phyloP scores from a whole-genome alignment of 2,888 invertebrate species.

The Xiphydria camelus region DNA sequence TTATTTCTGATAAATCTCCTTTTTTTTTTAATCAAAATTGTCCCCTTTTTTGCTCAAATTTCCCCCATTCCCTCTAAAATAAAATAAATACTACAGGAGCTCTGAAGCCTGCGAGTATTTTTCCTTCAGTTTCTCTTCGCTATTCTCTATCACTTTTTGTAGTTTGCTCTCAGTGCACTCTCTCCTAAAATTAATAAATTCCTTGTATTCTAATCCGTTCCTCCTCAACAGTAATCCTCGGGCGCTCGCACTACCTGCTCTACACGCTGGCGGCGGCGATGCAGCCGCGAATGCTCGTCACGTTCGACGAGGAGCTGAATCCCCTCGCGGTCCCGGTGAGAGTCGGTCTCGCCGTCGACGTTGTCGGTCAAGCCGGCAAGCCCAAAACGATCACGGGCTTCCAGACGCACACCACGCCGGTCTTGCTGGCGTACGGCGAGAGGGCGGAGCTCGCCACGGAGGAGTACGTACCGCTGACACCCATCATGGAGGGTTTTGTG shows the following conservation, averaged over 20 bases:
- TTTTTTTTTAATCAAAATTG: no score
- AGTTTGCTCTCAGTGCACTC: no score
- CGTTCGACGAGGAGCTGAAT: conserved; percentile 93
- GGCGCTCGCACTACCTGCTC: conserved; percentile 93
- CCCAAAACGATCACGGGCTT: conserved; percentile 99
- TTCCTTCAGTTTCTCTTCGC: no score
- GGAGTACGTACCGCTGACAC: conserved; percentile 91
- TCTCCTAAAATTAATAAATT: no score
- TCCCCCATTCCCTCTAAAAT: no score
- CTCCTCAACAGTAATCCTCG: conserved; percentile 80
- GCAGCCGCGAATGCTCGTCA: conserved; percentile 98
- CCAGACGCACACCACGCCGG: conserved; percentile 99
- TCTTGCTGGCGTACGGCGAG: conserved; percentile 93
- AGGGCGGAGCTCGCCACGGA: conserved; percentile 97
- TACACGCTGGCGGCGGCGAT: conserved; percentile 96
- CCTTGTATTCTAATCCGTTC: conserved; percentile 18
- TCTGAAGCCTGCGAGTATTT: no score
- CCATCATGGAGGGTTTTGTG: conserved; percentile 98
- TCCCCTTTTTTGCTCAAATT: no score
- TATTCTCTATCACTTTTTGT: no score
- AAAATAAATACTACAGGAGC: no score
- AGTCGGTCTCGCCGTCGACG: conserved; percentile 95
- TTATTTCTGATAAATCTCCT: no score
- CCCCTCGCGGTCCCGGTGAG: conserved; percentile 92
- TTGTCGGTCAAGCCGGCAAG: conserved; percentile 98